A percentile compares a stretch with the other conserved stretches of the same genome.
Conservation (phyloP, 2,888 invertebrate genomes). For the Troilus luridus region DNA sequence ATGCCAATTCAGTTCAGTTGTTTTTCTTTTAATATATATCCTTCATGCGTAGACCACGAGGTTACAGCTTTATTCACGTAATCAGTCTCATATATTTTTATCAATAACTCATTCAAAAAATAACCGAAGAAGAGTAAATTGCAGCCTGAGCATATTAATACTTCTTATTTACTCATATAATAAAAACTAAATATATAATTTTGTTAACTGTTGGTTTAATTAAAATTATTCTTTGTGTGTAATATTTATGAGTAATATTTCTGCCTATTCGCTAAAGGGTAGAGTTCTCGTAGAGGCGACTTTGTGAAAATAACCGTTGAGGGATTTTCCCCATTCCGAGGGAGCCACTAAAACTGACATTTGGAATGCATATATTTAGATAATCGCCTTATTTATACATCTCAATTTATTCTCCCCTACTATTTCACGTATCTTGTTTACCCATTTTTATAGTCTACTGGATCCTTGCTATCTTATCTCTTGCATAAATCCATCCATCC, state of each 20-base stretch:
- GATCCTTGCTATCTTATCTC: constrained; percentile 8
- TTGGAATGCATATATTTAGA: constrained; percentile 31
- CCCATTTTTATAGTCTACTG: constrained; percentile 24
- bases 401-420: constrained; percentile 17
- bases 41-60: too few species aligned
- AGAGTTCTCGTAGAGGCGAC: neutral
- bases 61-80: too few species aligned
- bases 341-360: constrained; percentile 31
- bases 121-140: too few species aligned
- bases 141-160: too few species aligned
- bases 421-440: constrained; percentile 40
- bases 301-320: neutral
- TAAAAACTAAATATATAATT: too few species aligned
- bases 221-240: too few species aligned
- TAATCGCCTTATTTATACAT: constrained; percentile 15
- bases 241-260: neutral
- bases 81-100: too few species aligned
- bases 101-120: too few species aligned
- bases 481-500: neutral
- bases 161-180: too few species aligned
- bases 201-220: too few species aligned
- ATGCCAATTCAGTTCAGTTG: too few species aligned
- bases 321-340: neutral
- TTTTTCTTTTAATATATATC: too few species aligned
- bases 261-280: neutral